phyloP scores from a whole-genome alignment of 2,797 vertebrate species.

The Falco novaeseelandiae region DNA sequence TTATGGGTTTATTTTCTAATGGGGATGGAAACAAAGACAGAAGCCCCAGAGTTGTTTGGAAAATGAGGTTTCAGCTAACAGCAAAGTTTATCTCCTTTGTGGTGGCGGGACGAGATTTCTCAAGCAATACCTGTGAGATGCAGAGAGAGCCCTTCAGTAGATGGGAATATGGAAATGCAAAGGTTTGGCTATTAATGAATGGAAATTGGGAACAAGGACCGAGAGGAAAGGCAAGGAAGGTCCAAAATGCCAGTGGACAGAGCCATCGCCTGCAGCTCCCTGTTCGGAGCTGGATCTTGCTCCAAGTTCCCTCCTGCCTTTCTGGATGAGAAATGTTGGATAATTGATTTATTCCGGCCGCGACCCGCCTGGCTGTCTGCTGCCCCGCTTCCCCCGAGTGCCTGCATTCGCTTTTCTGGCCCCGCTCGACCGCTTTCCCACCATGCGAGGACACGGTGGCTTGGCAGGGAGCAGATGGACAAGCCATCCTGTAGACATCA shows the following conservation, averaged over 20 bases:
- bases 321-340: neutral
- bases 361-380: neutral
- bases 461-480: constrained; percentile 63
- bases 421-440: neutral
- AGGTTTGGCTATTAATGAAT: neutral
- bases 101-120: neutral
- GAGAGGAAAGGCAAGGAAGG: neutral
- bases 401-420: neutral
- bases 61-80: neutral
- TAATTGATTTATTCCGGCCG: constrained; percentile 61
- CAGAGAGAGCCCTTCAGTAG: neutral
- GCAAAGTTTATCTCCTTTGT: neutral
- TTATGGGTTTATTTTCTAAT: constrained; percentile 46
- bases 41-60: neutral
- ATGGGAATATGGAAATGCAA: neutral
- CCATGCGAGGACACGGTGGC: neutral
- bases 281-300: neutral
- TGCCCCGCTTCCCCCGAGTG: neutral
- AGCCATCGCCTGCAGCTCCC: neutral
- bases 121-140: neutral
- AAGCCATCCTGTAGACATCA: neutral
- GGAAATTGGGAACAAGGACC: neutral
- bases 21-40: neutral
- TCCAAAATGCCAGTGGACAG: neutral
- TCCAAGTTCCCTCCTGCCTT: neutral